Evolutionary conservation across 2,888 invertebrate species (phyloP), one percentile per base, ranked within the genome.

Genomic region (Drosophila anomalata): DNA sequence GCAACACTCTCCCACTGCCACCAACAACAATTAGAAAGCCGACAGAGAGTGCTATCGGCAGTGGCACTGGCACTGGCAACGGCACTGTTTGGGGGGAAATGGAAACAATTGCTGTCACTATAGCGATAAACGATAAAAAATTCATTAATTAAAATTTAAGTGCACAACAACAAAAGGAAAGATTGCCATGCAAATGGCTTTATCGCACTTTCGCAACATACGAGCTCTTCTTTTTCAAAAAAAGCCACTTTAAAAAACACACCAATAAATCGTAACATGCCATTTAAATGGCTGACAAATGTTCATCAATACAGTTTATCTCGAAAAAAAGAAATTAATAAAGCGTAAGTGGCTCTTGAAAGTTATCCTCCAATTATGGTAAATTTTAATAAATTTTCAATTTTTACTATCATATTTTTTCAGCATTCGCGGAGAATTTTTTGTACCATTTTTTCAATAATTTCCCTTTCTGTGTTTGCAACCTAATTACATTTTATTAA

Each of bases 81-180:
- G 29, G 29, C 29, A 29, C 1, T 29, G 9, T 9, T 29, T n/a
- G 29, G 53, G 62, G 53, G 65, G 58, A 59, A 48, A 63, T 61
- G 48, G 42, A 51, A 55, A 59, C 68, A 58, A 57, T 54, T 47
- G 54, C 67, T 76, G 76, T 78, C 61, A 74, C 79, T 67, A 85
- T 76, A 54, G 52, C 82, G 56, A 76, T 78, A 81, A 76, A 70
- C 79, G 67, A 81, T 81, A 78, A 68, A 76, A 81, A 76, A 76
- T 60, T 74, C 79, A 81, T 81, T 87, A 84, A 87, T 81, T 70
- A 63, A 84, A 87, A 75, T 70, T 51, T 78, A 68, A 72, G 55
- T 53, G 50, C 53, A 60, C 44, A 69, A 53, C 36, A 79, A 48
- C 31, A 67, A 53, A 57, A 8, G 41, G 8, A 42, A 47, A 67